A percentile compares a stretch with the other conserved stretches of the same genome.
These are phyloP conservation scores for Gobius niger DNA, from an alignment of 2,113 vertebrate species.

Conservation along the genomic window DNA sequence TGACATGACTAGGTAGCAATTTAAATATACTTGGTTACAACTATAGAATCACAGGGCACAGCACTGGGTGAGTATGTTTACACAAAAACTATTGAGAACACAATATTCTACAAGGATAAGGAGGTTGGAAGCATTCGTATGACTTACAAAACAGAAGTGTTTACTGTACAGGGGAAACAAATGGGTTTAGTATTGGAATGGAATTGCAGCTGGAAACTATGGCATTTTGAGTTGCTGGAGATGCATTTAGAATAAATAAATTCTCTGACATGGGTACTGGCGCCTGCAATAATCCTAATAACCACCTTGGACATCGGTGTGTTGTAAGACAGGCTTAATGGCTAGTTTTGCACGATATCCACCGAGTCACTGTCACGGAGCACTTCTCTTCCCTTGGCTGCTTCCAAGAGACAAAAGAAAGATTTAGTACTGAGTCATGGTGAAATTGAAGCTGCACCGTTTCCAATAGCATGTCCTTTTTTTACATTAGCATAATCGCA, in stretches of 20 bases:
- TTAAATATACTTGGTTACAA: too few species aligned
- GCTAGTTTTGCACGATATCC: background rate
- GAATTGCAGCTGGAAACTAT: background rate
- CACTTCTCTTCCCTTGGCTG: background rate
- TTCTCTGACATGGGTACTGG: background rate
- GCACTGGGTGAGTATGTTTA: too few species aligned
- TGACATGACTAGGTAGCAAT: too few species aligned
- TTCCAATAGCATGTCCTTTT: background rate
- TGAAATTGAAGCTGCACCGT: background rate
- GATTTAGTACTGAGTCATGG: background rate
- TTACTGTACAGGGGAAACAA: background rate
- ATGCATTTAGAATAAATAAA: background rate
- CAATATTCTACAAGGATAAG: background rate
- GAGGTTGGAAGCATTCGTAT: too few species aligned
- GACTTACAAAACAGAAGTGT: background rate
- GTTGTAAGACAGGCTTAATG: constrained; percentile 2
- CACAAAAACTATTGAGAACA: background rate
- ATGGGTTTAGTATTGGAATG: background rate
- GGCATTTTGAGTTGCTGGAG: background rate
- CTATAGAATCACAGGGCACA: too few species aligned
- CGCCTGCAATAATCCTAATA: background rate
- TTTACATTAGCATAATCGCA: background rate
- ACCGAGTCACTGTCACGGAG: background rate
- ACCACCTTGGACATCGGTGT: background rate
- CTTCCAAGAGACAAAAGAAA: constrained; percentile 4